A percentile compares a stretch with the other conserved stretches of the same genome.
phyloP scores from a whole-genome alignment of 2,113 vertebrate genomes.

The Coracopsis vasa region DNA sequence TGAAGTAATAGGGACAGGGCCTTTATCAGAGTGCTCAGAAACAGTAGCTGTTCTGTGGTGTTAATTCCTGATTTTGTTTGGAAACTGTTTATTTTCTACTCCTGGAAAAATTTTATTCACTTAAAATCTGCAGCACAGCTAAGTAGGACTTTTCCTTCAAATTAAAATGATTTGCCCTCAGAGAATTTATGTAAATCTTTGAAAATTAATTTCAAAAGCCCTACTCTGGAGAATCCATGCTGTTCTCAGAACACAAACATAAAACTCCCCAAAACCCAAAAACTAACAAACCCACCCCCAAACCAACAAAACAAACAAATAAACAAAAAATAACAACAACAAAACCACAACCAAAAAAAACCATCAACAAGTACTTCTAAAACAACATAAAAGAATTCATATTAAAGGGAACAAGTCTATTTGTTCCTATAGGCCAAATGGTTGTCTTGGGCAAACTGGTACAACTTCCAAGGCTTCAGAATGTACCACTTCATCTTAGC shows the following conservation, averaged over 20 bases:
- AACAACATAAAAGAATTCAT: neutral
- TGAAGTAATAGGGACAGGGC: neutral
- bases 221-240: neutral
- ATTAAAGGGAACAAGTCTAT: neutral
- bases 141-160: slow-evolving; percentile 37
- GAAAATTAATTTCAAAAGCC: slow-evolving; percentile 57
- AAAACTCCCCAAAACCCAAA: neutral
- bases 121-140: slow-evolving; percentile 48
- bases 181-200: slow-evolving; percentile 63
- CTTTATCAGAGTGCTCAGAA: neutral
- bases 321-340: neutral
- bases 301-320: neutral
- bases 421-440: neutral
- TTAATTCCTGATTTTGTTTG: neutral
- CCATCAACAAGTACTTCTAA: neutral
- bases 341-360: neutral
- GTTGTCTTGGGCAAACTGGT: neutral
- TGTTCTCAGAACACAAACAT: slow-evolving; percentile 38
- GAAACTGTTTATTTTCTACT: neutral
- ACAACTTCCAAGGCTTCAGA: neutral
- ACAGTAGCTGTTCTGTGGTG: neutral
- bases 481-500: neutral
- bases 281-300: too few species aligned
- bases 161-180: slow-evolving; percentile 24
- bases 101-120: slow-evolving; percentile 15